These are phyloP conservation scores for Gymnothorax javanicus DNA, from an alignment of 2,797 vertebrate genomes.

Conservation along the genomic window DNA sequence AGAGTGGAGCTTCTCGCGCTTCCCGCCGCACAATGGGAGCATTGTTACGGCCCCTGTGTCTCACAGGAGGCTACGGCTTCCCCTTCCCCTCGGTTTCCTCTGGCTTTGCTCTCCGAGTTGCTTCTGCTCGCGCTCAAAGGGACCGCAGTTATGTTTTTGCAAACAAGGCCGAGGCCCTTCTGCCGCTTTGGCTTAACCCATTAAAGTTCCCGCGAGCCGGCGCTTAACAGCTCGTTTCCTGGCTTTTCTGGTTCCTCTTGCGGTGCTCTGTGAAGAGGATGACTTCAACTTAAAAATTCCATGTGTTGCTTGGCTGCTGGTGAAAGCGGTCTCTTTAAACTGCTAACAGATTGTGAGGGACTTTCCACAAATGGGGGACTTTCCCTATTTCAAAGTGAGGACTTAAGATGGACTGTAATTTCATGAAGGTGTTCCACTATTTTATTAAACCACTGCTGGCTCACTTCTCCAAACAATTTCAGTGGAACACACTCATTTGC, in stretches of 20 bases:
- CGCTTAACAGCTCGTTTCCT: neutral
- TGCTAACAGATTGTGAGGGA: conserved; percentile 37
- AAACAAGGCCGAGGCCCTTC: neutral
- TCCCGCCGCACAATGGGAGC: neutral
- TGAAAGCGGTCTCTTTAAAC: conserved; percentile 38
- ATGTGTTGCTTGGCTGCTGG: conserved; percentile 56
- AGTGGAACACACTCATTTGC: neutral
- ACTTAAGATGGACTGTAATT: conserved; percentile 5
- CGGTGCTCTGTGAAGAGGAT: conserved; percentile 20
- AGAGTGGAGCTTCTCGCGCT: neutral
- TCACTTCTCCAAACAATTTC: neutral
- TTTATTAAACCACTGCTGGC: neutral
- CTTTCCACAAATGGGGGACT: conserved; percentile 53
- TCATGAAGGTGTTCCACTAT: neutral
- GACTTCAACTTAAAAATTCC: conserved; percentile 51
- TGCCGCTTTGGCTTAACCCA: conserved; percentile 5
- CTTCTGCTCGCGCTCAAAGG: conserved; percentile 38
- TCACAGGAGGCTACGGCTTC: neutral
- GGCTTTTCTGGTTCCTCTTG: neutral
- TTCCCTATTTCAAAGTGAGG: conserved; percentile 44
- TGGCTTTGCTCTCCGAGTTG: neutral
- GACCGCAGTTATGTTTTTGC: conserved; percentile 1
- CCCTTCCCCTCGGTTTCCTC: conserved; percentile 35
- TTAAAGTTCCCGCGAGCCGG: neutral
- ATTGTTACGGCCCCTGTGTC: conserved; percentile 22